These are phyloP conservation scores for Ceryle rudis DNA, from an alignment of 2,797 vertebrate species.

Conservation along the genomic window DNA sequence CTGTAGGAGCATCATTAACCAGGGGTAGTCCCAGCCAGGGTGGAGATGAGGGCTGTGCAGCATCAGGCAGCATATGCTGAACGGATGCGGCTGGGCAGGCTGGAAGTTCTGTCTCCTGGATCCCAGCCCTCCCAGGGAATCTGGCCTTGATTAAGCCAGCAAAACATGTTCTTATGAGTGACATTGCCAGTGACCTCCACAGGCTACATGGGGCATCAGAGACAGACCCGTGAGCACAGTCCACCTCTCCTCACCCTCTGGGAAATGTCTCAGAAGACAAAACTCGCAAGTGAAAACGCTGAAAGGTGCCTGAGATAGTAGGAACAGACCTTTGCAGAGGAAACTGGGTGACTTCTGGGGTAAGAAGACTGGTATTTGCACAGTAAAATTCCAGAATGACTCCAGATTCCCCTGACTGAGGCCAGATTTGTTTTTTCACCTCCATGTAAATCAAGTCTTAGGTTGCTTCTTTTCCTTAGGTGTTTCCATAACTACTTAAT, in stretches of 20 bases:
- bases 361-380: neutral
- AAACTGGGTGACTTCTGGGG: neutral
- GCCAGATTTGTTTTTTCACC: neutral
- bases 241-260: neutral
- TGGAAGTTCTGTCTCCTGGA: neutral
- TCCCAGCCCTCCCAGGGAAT: neutral
- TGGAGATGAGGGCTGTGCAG: neutral
- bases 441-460: neutral
- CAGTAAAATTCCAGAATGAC: neutral
- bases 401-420: neutral
- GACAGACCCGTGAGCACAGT: neutral
- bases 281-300: neutral
- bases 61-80: fast-evolving
- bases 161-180: neutral
- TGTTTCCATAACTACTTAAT: neutral
- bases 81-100: fast-evolving
- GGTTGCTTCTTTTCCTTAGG: neutral
- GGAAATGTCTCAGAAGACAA: neutral
- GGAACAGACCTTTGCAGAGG: neutral
- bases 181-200: neutral
- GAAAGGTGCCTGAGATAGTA: neutral
- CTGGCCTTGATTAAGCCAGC: neutral
- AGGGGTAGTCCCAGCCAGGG: neutral
- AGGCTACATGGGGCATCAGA: fast-evolving
- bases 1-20: neutral